Percentiles rank a stretch among this genome's conserved stretches.
Conservation (phyloP, 1,140 invertebrate species). For the Battus philenor region DNA sequence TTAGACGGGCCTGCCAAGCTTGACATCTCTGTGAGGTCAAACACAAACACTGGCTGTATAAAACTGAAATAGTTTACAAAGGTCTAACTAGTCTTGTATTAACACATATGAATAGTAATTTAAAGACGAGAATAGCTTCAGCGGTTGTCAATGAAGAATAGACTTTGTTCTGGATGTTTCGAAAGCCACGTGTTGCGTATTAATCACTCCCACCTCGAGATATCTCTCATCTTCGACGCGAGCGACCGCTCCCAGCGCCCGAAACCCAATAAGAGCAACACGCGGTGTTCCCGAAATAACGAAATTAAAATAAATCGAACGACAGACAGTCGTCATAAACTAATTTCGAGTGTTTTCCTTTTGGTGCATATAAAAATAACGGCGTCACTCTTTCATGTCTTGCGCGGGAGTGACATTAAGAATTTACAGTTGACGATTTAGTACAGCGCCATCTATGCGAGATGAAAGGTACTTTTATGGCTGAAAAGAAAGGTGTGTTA, state of each 20-base stretch:
- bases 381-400: constrained; percentile 71
- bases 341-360: constrained; percentile 73
- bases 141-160: background rate
- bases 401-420: constrained; percentile 64
- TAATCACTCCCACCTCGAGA: constrained; percentile 40
- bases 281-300: constrained; percentile 61
- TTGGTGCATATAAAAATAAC: constrained; percentile 68
- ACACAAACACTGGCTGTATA: constrained; percentile 32
- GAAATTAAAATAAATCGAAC: constrained; percentile 75
- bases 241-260: constrained; percentile 30
- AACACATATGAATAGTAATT: too few species aligned
- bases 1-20: constrained; percentile 49
- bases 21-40: constrained; percentile 37
- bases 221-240: constrained; percentile 48
- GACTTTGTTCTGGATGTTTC: background rate
- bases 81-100: too few species aligned
- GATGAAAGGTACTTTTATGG: constrained; percentile 49
- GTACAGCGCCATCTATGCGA: constrained; percentile 54
- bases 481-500: constrained; percentile 43
- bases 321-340: constrained; percentile 74
- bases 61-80: too few species aligned
- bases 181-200: constrained; percentile 24
- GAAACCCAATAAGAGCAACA: constrained; percentile 58
- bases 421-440: constrained; percentile 52
- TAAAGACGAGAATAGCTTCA: too few species aligned